Conservation (phyloP, 2,797 vertebrate genomes). For the Ispidina lecontei region DNA sequence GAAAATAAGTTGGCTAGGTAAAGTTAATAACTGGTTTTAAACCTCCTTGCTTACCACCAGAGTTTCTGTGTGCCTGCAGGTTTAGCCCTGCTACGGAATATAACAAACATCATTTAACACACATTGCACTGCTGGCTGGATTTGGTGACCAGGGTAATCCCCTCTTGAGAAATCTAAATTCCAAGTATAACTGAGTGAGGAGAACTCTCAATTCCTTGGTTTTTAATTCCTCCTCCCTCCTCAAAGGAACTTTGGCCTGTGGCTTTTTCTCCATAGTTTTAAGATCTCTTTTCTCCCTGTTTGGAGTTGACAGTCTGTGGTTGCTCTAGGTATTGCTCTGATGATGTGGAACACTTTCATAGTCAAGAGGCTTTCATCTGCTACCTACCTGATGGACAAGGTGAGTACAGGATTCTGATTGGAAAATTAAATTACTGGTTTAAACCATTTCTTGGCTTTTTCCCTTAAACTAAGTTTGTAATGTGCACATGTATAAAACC, state of each 20-base stretch:
- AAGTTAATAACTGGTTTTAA: not conserved
- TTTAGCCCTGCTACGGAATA: not conserved
- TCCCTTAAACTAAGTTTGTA: not conserved
- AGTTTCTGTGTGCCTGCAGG: not conserved
- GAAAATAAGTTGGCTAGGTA: not conserved
- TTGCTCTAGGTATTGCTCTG: conserved; percentile 85
- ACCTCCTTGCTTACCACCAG: not conserved
- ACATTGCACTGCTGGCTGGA: not conserved
- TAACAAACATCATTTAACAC: no score
- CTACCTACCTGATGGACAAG: conserved; percentile 95
- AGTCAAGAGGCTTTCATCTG: conserved; percentile 93
- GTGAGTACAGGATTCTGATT: conserved; percentile 65
- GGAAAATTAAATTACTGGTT: not conserved
- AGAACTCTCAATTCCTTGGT: not conserved
- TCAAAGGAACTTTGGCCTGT: not conserved
- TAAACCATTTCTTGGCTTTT: not conserved
- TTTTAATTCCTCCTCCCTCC: not conserved
- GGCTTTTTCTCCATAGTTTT: not conserved
- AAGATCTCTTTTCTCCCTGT: not conserved
- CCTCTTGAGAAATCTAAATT: not conserved
- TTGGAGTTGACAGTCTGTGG: not conserved
- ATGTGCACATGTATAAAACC: not conserved
- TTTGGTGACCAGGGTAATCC: not conserved
- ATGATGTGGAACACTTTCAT: conserved; percentile 99
- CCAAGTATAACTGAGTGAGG: not conserved